Evolutionary conservation across 2,113 vertebrate genomes (phyloP).

Genomic region (Hoplias malabaricus): DNA sequence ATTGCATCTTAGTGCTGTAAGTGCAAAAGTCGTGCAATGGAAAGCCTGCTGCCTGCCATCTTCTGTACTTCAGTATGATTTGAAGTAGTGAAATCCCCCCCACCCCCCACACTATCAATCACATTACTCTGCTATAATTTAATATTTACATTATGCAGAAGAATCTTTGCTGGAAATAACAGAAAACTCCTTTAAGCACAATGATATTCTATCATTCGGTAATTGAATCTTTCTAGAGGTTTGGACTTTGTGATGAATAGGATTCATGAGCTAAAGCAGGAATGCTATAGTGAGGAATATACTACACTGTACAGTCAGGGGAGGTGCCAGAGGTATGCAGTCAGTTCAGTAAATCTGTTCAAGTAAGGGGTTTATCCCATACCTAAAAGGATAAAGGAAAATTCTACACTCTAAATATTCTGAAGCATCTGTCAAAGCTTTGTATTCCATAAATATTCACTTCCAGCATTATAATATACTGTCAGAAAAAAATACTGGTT

Average conservation of each 20-base stretch:
- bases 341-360: no score
- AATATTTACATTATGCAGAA: slow-evolving; percentile 28
- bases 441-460: no score
- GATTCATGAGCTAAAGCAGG: slow-evolving; percentile 15
- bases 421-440: no score
- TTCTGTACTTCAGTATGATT: no score
- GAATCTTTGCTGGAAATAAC: not conserved
- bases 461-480: no score
- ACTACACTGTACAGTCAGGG: no score
- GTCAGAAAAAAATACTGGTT: no score
- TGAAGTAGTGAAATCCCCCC: not conserved
- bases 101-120: not conserved
- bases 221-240: not conserved
- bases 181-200: not conserved
- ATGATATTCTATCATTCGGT: not conserved
- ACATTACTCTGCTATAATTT: not conserved
- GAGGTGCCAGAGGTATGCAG: no score
- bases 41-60: no score
- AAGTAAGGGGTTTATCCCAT: slow-evolving; percentile 3
- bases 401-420: no score
- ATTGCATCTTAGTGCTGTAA: no score
- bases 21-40: no score
- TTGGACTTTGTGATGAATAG: not conserved
- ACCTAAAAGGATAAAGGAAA: slow-evolving; percentile 6
- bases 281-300: not conserved